phyloP scores from a whole-genome alignment of 2,888 invertebrate genomes.

The Idaea biselata region DNA sequence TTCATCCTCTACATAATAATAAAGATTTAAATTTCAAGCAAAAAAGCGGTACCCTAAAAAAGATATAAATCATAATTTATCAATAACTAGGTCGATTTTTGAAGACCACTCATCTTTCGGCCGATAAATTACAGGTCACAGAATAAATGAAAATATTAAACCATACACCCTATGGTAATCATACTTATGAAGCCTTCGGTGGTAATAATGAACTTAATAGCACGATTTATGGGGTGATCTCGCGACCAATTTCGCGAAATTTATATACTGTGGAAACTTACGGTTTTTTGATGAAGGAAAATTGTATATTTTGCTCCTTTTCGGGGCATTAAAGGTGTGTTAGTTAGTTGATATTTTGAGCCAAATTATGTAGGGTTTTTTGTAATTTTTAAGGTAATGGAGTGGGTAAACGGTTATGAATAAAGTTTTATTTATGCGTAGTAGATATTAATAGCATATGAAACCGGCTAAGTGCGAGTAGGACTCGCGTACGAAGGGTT shows the following conservation, averaged over 20 bases:
- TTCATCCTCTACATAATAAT: neutral
- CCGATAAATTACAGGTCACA: slow-evolving; percentile 12
- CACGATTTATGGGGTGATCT: slow-evolving; percentile 53
- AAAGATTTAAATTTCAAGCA: neutral
- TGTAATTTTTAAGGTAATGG: neutral
- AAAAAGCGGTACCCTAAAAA: neutral
- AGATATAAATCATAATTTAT: slow-evolving; percentile 24
- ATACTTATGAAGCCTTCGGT: slow-evolving; percentile 22
- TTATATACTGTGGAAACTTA: slow-evolving; percentile 51
- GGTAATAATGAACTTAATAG: slow-evolving; percentile 29
- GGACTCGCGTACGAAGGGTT: no score
- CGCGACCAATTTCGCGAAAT: slow-evolving; percentile 54
- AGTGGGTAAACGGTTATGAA: neutral
- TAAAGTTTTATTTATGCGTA: neutral
- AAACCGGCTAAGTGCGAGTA: no score
- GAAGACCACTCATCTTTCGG: slow-evolving; percentile 21
- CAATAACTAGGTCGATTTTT: slow-evolving; percentile 27
- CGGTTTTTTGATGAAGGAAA: slow-evolving; percentile 45
- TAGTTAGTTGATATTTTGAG: neutral
- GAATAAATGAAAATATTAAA: neutral
- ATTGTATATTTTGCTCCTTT: slow-evolving; percentile 24
- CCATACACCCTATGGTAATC: neutral
- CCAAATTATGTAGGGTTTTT: neutral
- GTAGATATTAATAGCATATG: no score
- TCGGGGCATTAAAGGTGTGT: neutral